Base-by-base conservation (phyloP, 2,797 vertebrate species). In the Eremophila alpestris region DNA sequence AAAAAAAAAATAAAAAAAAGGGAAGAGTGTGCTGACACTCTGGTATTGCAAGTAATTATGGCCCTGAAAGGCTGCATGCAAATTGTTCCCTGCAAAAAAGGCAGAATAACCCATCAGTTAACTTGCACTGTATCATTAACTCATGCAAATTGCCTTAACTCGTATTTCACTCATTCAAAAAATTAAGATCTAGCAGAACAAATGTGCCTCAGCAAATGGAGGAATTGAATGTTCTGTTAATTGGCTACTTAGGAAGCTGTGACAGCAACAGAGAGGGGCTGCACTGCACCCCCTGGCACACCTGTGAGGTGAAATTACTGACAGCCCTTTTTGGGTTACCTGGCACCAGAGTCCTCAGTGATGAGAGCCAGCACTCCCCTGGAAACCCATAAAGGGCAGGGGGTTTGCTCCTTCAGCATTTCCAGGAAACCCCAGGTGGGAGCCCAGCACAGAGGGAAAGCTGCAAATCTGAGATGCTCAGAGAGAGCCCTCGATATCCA, bases 81-180 rank as follows among this genome's bases (percentile, higher is more conserved):
- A 83, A 80, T 73, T 67, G 51, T 59, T 96, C 55, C 43, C 87
- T 76, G 87, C 49, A 63, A 93, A 74, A 36, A 59, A 93, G 71
- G 6, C 69, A 52, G 82, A 84, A 83, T 36, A 92, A 82, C 82
- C 36, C 62, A 74, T 93, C 76, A 27, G 89, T 90, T 96, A 83
- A 69, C 82, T 67, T 76, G 70, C 60, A 26, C 69, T 49, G 48
- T 86, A 8, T 86, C 91, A 86, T 93, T 95, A 93, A 40, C 87
- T 94, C 79, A 29, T 17, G 24, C 45, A 76, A 86, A 95, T 96
- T 58, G n/a, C 63, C 79, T 75, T 36, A 23, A 23, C 78, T 94
- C 11, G 3, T 87, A 6, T 95, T 91, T 89, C 62, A 38, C 69
- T 94, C 79, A 71, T 89, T 95, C 74, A 94, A 60, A 91, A 95